Evolutionary conservation across 2,888 invertebrate genomes (phyloP).

Genomic region (Drosophila tanythrix): DNA sequence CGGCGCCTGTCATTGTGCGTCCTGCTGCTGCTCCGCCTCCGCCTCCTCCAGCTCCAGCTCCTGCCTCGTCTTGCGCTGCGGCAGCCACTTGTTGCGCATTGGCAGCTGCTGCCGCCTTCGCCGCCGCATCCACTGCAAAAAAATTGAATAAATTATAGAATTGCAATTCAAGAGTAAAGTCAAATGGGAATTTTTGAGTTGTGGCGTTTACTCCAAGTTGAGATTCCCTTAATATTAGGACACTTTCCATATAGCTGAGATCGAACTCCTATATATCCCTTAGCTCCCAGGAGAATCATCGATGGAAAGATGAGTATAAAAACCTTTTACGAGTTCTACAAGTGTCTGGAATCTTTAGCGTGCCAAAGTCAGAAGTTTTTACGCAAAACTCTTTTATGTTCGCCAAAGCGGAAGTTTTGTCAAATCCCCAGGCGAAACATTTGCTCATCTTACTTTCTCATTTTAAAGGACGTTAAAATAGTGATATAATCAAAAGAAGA

Average conservation of each 20-base stretch:
- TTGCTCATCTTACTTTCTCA: background rate
- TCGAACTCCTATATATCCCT: background rate
- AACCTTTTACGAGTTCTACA: too few relatives aligned
- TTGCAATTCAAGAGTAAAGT: conserved; percentile 7
- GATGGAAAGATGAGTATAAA: background rate
- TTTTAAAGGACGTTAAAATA: background rate
- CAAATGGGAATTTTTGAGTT: background rate
- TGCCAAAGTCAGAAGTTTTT: background rate
- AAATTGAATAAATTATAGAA: conserved; percentile 30
- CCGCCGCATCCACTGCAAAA: conserved; percentile 80
- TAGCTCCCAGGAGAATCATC: background rate
- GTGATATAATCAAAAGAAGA: background rate
- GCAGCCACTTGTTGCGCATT: conserved; percentile 76
- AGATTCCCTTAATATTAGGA: background rate
- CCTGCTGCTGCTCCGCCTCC: conserved; percentile 44
- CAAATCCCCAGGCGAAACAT: background rate
- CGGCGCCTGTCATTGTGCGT: conserved; percentile 85
- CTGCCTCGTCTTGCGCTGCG: conserved; percentile 81
- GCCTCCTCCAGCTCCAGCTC: conserved; percentile 28
- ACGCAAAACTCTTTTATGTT: background rate
- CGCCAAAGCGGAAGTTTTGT: background rate
- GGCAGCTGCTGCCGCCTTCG: conserved; percentile 64
- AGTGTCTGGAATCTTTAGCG: too few relatives aligned
- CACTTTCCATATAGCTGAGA: background rate
- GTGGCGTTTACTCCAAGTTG: too few relatives aligned